Base-by-base conservation (phyloP, 1,140 invertebrate genomes). In the Chrysomallon squamiferum region DNA sequence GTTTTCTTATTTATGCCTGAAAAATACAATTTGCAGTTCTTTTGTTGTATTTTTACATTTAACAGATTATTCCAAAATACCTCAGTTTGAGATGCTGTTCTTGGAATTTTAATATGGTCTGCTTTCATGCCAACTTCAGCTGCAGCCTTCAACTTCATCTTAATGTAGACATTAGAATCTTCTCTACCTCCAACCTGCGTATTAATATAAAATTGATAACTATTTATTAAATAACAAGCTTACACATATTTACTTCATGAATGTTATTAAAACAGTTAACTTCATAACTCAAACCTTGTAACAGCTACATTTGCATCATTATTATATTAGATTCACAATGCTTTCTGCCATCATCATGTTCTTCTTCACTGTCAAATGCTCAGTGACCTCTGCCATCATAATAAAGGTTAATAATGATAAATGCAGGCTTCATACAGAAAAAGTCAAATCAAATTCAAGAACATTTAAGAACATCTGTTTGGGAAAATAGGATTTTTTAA, bases 91-190 rank as follows among this genome's bases (percentile, higher is more conserved):
- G 93, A 96, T 18, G 90, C 93, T 11, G 92, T 90, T 11, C 89
- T 89, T 0, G 95, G 92, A 66, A 99, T 86, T 74, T 93, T 89
- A 0, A 97, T 83, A 79, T 96, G 94, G 63, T 90, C 87, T 0
- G 93, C 93, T 22, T 88, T 82, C 38, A 98, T 95, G 62, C 97
- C 97, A 71, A 99, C 93, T 76, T 96, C 93, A 32, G 86, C 89
- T 0, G 96, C 96, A 7, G 94, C 93, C 85, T 95, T 96, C 22
- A 97, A 89, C 87, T 99, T 99, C 91, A 95, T 96, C 45, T 93
- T 88, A 81, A 99, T 99, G 84, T 99, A 99, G 7, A 99, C 96
- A 88, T 98, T 99, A n/a, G 97, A 99, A 86, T 99, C 97, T 82
- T 96, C 94, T 9, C 96, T 88, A 2, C 91, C 91, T 2, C 97